Conservation (phyloP, 2,113 vertebrate species). For the Eclectus roratus region DNA sequence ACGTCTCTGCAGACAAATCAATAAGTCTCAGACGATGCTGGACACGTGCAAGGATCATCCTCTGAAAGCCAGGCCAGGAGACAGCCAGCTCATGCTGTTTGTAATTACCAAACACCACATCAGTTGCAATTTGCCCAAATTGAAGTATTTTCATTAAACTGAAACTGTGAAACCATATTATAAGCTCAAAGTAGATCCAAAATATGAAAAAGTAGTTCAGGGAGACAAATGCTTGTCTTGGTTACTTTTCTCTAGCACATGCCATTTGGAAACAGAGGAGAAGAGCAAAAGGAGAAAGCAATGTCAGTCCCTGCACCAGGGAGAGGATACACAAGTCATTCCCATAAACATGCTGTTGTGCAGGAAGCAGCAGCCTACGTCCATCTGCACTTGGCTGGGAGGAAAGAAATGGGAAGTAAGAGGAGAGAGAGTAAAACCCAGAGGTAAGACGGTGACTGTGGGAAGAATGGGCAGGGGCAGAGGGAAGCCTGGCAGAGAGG, state of each 20-base stretch:
- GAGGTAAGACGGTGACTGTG: not conserved
- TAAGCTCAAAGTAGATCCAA: not conserved
- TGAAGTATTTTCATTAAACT: not conserved
- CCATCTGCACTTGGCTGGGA: not conserved
- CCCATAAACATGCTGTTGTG: accelerated
- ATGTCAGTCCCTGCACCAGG: not conserved
- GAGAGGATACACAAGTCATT: not conserved
- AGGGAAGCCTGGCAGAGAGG: not conserved
- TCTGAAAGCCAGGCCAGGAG: not conserved
- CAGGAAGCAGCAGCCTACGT: not conserved
- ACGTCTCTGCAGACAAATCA: not conserved
- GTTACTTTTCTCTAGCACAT: not conserved
- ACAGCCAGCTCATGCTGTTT: not conserved
- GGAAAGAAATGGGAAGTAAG: not conserved
- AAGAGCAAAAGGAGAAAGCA: not conserved
- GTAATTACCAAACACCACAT: not conserved
- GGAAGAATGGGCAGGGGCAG: not conserved
- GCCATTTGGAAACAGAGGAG: not conserved
- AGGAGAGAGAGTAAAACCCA: not conserved
- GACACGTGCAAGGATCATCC: not conserved
- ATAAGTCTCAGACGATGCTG: not conserved
- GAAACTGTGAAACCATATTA: not conserved
- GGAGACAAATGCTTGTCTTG: not conserved
- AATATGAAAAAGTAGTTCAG: not conserved
- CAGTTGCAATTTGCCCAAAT: not conserved